Evolutionary conservation across 1,140 invertebrate species (phyloP).

Genomic region (Drosophila parvula): DNA sequence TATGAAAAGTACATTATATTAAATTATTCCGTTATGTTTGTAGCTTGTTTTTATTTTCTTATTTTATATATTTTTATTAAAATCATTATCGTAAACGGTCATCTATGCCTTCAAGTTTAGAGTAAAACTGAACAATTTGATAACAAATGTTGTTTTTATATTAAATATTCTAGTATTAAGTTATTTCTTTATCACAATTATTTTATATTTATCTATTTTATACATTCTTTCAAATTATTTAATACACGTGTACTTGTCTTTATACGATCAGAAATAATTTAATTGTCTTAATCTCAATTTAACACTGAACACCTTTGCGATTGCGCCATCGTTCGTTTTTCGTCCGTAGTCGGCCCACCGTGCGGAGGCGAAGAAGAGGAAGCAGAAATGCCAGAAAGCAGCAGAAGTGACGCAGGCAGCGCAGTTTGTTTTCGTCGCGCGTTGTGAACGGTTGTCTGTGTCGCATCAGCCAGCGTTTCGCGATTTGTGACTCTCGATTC

Average conservation of each 20-base stretch:
- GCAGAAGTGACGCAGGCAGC: slow-evolving; percentile 9
- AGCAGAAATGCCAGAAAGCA: slow-evolving; percentile 13
- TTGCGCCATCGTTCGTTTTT: slow-evolving; percentile 6
- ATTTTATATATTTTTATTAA: too few species aligned
- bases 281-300: not conserved
- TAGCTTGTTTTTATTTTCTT: too few species aligned
- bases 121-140: not conserved
- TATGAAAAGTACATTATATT: too few species aligned
- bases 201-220: not conserved
- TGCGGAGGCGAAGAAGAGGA: slow-evolving; percentile 4
- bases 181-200: not conserved
- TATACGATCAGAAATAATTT: not conserved
- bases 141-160: not conserved
- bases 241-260: not conserved
- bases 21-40: too few species aligned
- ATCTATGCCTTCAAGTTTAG: too few species aligned
- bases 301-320: not conserved
- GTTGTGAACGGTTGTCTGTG: slow-evolving; percentile 51
- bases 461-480: slow-evolving; percentile 12
- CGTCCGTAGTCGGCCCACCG: slow-evolving; percentile 9
- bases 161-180: not conserved
- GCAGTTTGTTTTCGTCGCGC: slow-evolving; percentile 69
- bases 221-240: not conserved
- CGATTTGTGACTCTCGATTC: not conserved
- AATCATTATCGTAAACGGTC: too few species aligned